Evolutionary conservation across 2,888 invertebrate genomes (phyloP).

Genomic region (Acholoe squamosa): DNA sequence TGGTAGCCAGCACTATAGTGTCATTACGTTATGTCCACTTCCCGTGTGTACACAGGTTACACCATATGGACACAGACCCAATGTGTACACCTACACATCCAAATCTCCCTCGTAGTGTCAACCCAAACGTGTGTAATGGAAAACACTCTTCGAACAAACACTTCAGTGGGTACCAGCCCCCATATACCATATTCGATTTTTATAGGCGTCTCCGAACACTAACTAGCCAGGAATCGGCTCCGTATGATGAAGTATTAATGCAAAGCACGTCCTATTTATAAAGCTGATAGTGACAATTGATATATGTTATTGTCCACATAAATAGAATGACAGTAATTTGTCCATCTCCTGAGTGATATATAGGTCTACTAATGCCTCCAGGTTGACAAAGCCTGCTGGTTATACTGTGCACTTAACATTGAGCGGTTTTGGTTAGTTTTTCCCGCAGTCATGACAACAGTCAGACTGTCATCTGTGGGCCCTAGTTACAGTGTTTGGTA

Average conservation of each 20-base stretch:
- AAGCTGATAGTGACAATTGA: too few species aligned
- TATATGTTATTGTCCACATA: too few species aligned
- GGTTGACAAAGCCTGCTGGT: neutral
- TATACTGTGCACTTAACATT: neutral
- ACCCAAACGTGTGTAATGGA: neutral
- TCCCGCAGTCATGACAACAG: slow-evolving; percentile 16
- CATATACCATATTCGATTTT: too few species aligned
- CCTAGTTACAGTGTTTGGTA: neutral
- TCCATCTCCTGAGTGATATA: too few species aligned
- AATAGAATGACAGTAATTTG: too few species aligned
- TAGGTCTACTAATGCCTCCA: neutral
- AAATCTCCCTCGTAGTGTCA: neutral
- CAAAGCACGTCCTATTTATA: too few species aligned
- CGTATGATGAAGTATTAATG: too few species aligned
- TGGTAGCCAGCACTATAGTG: neutral
- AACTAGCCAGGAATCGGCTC: too few species aligned
- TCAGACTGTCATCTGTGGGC: neutral
- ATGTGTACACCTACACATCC: neutral
- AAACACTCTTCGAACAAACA: neutral
- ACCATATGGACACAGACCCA: neutral
- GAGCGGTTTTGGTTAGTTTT: neutral
- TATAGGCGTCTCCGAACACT: too few species aligned
- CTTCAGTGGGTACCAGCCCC: neutral
- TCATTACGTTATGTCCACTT: slow-evolving; percentile 20
- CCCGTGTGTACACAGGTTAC: neutral